Conservation (phyloP, 2,113 vertebrate species). For the Emydocephalus ijimae region DNA sequence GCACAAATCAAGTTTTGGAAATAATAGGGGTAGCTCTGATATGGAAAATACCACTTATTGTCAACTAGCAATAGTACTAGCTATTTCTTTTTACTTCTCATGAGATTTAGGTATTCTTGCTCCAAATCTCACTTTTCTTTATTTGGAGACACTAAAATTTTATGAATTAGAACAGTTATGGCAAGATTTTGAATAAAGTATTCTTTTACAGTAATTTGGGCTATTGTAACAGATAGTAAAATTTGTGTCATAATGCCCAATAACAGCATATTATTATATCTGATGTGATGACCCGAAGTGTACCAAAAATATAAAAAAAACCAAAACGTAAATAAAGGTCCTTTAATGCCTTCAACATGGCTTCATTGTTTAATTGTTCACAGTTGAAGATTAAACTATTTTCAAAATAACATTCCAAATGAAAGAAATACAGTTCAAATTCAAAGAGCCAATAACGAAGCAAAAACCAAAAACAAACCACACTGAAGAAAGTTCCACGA, state of each 20-base stretch:
- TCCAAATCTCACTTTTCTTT: not conserved
- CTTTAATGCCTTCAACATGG: too few relatives aligned
- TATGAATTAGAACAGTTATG: not conserved
- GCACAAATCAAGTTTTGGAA: not conserved
- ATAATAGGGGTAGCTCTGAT: not conserved
- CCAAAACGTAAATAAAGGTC: too few relatives aligned
- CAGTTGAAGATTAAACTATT: too few relatives aligned
- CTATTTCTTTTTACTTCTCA: not conserved
- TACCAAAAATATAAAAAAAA: too few relatives aligned
- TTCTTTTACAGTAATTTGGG: not conserved
- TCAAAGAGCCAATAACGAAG: too few relatives aligned
- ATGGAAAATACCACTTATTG: not conserved
- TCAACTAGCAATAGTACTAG: not conserved
- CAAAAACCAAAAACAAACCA: too few relatives aligned
- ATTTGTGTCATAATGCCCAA: not conserved
- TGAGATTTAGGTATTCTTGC: not conserved
- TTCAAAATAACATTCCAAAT: too few relatives aligned
- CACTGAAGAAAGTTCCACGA: too few relatives aligned
- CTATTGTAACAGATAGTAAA: not conserved
- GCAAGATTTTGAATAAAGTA: not conserved
- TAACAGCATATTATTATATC: not conserved
- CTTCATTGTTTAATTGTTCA: too few relatives aligned
- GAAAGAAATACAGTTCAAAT: too few relatives aligned
- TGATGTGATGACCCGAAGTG: too few relatives aligned
- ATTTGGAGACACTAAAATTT: not conserved